Evolutionary conservation across 2,113 vertebrate genomes (phyloP).

Genomic region (Phaethornis superciliosus): DNA sequence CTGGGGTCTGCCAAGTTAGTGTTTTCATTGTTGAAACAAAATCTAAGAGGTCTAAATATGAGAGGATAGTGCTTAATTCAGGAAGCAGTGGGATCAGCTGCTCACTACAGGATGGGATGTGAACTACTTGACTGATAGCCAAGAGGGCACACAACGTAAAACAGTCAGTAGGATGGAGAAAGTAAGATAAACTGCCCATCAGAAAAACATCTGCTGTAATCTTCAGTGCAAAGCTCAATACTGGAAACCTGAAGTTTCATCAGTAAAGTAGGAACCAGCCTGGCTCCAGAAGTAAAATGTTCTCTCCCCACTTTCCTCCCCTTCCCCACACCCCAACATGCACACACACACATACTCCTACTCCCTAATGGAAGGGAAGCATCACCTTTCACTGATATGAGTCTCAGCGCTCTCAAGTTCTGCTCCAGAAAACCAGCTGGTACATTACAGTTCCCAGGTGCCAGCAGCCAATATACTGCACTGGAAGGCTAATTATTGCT

Average conservation of each 20-base stretch:
- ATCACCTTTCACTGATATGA: background rate
- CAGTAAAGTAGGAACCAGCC: background rate
- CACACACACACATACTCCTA: background rate
- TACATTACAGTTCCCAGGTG: background rate
- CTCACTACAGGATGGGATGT: background rate
- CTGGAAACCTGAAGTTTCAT: background rate
- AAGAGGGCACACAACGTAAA: background rate
- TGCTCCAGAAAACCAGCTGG: background rate
- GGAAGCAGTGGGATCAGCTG: background rate
- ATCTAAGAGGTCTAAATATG: background rate
- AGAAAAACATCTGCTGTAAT: background rate
- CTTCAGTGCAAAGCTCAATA: background rate
- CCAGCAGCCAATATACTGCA: background rate
- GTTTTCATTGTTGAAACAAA: background rate
- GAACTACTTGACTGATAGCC: background rate
- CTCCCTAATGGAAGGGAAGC: background rate
- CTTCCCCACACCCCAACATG: background rate
- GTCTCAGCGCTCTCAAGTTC: background rate
- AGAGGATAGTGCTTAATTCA: background rate
- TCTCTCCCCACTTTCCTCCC: background rate
- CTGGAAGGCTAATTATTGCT: background rate
- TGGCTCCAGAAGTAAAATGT: background rate
- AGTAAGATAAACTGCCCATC: background rate
- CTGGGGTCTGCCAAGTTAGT: background rate
- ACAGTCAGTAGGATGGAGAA: background rate